Conservation (phyloP, 2,888 invertebrate genomes). For the Lepidonotus clava region DNA sequence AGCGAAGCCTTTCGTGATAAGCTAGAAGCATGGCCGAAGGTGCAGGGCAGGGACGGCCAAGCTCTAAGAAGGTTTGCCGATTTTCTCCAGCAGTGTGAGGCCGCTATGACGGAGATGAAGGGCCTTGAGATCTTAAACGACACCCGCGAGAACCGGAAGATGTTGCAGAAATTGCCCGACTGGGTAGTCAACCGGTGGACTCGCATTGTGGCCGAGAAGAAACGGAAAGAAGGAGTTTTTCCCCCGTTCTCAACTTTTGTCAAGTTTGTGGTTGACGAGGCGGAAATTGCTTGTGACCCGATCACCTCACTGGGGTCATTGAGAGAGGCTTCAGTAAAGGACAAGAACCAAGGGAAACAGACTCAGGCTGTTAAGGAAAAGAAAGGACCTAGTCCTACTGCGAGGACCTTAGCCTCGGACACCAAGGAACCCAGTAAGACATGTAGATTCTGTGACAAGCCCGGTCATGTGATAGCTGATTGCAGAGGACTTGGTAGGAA, state of each 20-base stretch:
- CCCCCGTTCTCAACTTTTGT: constrained; percentile 61
- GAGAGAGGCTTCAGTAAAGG: not conserved
- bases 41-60: constrained; percentile 44
- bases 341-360: not conserved
- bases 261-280: constrained; percentile 61
- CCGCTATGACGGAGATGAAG: constrained; percentile 29
- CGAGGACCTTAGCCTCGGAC: not conserved
- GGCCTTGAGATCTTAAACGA: constrained; percentile 44
- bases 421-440: not conserved
- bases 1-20: constrained; percentile 62
- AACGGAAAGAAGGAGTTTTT: constrained; percentile 44
- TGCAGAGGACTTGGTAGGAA: constrained; percentile 6
- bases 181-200: not conserved
- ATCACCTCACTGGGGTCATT: constrained; percentile 56
- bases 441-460: not conserved
- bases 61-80: no score
- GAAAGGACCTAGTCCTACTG: not conserved
- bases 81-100: constrained; percentile 54
- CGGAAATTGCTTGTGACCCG: constrained; percentile 64
- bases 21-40: constrained; percentile 62
- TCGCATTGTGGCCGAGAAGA: constrained; percentile 46
- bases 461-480: not conserved
- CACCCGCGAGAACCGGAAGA: no score
- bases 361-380: not conserved
- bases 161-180: constrained; percentile 63